Percentiles rank a stretch among this genome's conserved stretches.
Evolutionary conservation across 2,888 invertebrate genomes (phyloP).

Genomic region (Axea sp.): DNA sequence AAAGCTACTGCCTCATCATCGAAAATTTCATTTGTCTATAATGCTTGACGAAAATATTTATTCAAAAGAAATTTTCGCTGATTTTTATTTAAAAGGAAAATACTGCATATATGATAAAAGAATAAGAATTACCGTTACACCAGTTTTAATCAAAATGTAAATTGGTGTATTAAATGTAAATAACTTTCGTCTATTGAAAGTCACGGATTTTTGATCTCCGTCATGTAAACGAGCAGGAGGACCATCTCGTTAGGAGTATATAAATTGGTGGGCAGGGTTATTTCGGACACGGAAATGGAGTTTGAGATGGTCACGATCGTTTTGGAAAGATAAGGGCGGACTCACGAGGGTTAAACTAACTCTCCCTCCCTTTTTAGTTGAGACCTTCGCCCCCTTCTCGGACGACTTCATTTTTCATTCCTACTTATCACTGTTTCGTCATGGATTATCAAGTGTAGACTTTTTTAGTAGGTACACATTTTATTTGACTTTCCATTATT

Average conservation of each 20-base stretch:
- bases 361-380: constrained; percentile 52
- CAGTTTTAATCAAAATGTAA: too few species aligned
- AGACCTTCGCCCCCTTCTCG: constrained; percentile 8
- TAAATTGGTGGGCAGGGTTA: constrained; percentile 73
- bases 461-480: too few species aligned
- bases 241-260: constrained; percentile 74
- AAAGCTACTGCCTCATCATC: too few species aligned
- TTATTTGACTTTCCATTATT: too few species aligned
- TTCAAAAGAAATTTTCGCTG: too few species aligned
- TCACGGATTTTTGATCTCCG: constrained; percentile 66
- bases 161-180: too few species aligned
- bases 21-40: too few species aligned
- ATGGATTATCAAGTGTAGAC: constrained; percentile 54
- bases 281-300: constrained; percentile 78
- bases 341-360: constrained; percentile 68
- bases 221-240: constrained; percentile 74
- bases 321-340: constrained; percentile 76
- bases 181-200: constrained; percentile 30
- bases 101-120: too few species aligned
- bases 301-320: constrained; percentile 76
- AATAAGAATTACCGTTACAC: too few species aligned
- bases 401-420: constrained; percentile 29
- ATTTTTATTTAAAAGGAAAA: too few species aligned
- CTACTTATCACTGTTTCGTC: constrained; percentile 42
- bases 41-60: too few species aligned